A percentile compares a stretch with the other conserved stretches of the same genome.
phyloP scores from a whole-genome alignment of 2,888 invertebrate species.

The Toxonevra muliebris region DNA sequence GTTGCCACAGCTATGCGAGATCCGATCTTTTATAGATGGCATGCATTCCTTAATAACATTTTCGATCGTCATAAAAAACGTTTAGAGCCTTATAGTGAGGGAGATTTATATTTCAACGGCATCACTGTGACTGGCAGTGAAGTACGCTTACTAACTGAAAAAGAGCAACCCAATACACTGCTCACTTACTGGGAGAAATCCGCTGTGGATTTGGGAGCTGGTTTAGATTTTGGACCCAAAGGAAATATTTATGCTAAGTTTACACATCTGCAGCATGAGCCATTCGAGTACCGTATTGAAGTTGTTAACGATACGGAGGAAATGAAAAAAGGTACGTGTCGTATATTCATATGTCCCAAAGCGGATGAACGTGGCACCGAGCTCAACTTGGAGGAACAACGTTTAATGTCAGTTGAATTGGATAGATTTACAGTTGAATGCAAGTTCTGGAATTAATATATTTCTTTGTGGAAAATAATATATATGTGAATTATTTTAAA shows the following conservation, averaged over 20 bases:
- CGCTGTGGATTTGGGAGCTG: slow-evolving; percentile 80
- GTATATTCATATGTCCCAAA: slow-evolving; percentile 75
- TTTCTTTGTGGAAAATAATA: no score
- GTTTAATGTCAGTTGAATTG: slow-evolving; percentile 73
- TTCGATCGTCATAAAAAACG: slow-evolving; percentile 77
- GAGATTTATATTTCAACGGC: slow-evolving; percentile 52
- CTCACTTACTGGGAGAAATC: slow-evolving; percentile 82
- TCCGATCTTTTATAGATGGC: slow-evolving; percentile 88
- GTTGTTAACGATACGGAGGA: slow-evolving; percentile 70
- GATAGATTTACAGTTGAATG: slow-evolving; percentile 72
- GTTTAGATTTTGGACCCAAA: slow-evolving; percentile 80
- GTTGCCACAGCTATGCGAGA: slow-evolving; percentile 87
- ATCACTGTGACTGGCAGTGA: slow-evolving; percentile 39
- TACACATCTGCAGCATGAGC: slow-evolving; percentile 80
- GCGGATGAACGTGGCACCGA: slow-evolving; percentile 72
- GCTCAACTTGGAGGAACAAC: slow-evolving; percentile 70
- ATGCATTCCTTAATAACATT: slow-evolving; percentile 78
- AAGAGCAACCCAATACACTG: slow-evolving; percentile 34
- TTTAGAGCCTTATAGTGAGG: slow-evolving; percentile 68
- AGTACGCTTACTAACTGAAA: slow-evolving; percentile 33
- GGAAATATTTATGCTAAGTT: slow-evolving; percentile 77
- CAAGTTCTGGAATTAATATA: no score
- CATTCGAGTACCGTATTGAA: slow-evolving; percentile 73
- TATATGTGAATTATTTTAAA: no score
- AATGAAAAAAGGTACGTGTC: slow-evolving; percentile 69